phyloP scores from a whole-genome alignment of 2,888 invertebrate genomes.

The Caenorhabditis doughertyi region DNA sequence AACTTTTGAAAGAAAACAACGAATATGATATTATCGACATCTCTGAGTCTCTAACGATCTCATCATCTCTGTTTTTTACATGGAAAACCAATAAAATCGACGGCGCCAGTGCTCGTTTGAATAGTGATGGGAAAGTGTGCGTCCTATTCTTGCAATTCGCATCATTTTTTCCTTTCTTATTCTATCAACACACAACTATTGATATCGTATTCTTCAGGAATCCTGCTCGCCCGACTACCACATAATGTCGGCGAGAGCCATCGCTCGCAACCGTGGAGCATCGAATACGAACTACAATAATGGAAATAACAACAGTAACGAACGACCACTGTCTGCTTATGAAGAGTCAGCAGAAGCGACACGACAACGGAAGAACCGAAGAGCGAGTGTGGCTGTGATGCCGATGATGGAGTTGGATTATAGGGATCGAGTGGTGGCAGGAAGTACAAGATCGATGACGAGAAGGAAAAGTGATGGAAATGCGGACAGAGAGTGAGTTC shows the following conservation, averaged over 20 bases:
- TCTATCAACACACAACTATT: background rate
- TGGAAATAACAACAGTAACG: conserved; percentile 28
- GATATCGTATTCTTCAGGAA: conserved; percentile 3
- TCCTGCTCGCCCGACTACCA: conserved; percentile 17
- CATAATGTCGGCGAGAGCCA: conserved; percentile 65
- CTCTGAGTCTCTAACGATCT: conserved; percentile 3
- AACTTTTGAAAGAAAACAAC: background rate
- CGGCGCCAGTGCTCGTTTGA: conserved; percentile 37
- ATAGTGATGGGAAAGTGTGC: conserved; percentile 51
- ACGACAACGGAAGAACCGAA: conserved; percentile 39
- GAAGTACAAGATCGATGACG: conserved; percentile 22
- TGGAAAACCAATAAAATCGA: conserved; percentile 55
- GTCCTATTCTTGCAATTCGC: background rate
- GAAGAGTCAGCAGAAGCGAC: conserved; percentile 53
- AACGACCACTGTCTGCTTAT: conserved; percentile 64
- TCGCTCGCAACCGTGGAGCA: conserved; percentile 43
- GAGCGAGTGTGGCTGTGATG: conserved; percentile 65
- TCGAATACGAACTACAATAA: conserved; percentile 27
- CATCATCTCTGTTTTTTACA: conserved; percentile 18
- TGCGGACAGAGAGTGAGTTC: conserved; percentile 32
- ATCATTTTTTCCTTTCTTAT: background rate
- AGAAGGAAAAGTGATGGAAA: conserved; percentile 37
- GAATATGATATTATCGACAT: background rate
- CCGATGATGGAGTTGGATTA: conserved; percentile 56
- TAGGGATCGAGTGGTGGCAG: conserved; percentile 45